phyloP scores from a whole-genome alignment of 2,888 invertebrate species.

The Cryptosula pallasiana region DNA sequence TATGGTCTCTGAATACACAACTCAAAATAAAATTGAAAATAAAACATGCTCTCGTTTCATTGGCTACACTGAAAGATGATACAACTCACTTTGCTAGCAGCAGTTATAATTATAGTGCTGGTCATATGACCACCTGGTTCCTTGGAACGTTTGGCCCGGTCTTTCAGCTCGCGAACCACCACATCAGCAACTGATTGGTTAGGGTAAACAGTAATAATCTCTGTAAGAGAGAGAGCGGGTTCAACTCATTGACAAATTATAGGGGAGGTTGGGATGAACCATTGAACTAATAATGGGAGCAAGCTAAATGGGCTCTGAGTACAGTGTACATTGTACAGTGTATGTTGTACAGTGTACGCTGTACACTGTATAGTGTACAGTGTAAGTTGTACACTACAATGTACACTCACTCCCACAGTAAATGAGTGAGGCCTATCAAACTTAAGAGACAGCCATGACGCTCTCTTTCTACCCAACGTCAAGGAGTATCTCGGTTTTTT shows the following conservation, averaged over 20 bases:
- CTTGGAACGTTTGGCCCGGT: background rate
- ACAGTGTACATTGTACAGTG: too few relatives aligned
- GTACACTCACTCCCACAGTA: background rate
- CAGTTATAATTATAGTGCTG: conserved; percentile 6
- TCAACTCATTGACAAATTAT: background rate
- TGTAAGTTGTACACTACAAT: background rate
- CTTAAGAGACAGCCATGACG: conserved; percentile 10
- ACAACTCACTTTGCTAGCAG: background rate
- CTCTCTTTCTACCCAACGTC: conserved; percentile 18
- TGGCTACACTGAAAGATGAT: too few relatives aligned
- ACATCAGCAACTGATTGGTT: conserved; percentile 11
- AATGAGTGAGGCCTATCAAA: conserved; percentile 8
- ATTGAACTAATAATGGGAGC: background rate
- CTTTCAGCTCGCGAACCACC: background rate
- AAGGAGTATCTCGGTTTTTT: background rate
- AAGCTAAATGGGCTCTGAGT: too few relatives aligned
- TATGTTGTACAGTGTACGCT: too few relatives aligned
- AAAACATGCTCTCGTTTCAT: too few relatives aligned
- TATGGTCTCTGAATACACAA: too few relatives aligned
- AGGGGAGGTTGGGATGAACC: background rate
- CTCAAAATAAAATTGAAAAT: too few relatives aligned
- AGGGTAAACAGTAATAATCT: conserved; percentile 9
- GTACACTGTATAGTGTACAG: too few relatives aligned
- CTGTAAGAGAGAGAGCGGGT: background rate
- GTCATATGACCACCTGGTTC: background rate